Base-by-base conservation (phyloP, 2,888 invertebrate species). In the Brachyptera risi region DNA sequence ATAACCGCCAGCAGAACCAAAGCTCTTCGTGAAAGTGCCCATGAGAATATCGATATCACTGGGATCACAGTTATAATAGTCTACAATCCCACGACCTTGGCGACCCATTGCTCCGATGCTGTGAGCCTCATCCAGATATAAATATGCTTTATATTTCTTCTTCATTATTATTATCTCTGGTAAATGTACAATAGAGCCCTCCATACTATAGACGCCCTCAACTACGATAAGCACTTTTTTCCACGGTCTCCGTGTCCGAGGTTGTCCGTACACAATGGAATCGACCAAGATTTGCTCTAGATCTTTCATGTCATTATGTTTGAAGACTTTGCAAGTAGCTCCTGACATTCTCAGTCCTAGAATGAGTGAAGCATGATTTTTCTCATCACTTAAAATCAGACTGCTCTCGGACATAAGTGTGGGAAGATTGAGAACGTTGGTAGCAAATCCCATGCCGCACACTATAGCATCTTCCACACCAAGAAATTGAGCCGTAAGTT, bases 21-120 rank as follows among this genome's bases (percentile, higher is more conserved):
- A 99, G 75, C 97, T 97, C 80, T 99, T 99, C 1, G 98, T 98
- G 75, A 96, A 96, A 24, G 98, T 99, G 68, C 98, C 98, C 98
- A 99, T 99, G 66, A 96, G 81, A 69, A 93, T 87, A 73, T 99
- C 98, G 17, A 99, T 83, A 71, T 97, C 92, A 2, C 75, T 77
- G 0, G 96, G 88, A 77, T 88, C 80, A 64, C 89, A 84, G 47
- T 85, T 85, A 73, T 88, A 92, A 78, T 91, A 92, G 75, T 98
- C 97, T 1, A 88, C 80, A 26, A 93, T 87, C 13, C 98, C 98
- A 66, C 90, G 82, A 0, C 97, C 98, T 69, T 81, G 80, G 31
- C 84, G 80, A 2, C 98, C 98, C 80, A 96, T 81, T 1, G 98
- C 97, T 59, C 98, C 98, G 63, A 96, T 85, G 71, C 95, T 95